These are phyloP conservation scores for Seira sanloemensis DNA, from an alignment of 2,888 invertebrate genomes.

Conservation along the genomic window DNA sequence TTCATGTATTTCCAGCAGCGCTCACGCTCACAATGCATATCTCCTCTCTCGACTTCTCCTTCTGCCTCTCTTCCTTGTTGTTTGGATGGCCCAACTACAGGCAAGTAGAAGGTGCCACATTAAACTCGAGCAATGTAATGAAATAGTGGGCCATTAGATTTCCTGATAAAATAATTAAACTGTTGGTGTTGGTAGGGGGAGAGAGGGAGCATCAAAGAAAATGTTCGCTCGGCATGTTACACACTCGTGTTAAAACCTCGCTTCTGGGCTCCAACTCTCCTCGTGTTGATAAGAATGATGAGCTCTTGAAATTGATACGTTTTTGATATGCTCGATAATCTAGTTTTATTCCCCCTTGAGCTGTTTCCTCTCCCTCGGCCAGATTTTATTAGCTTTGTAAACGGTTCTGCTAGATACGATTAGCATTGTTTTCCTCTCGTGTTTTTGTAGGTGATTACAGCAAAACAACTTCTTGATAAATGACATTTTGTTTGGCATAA, in stretches of 20 bases:
- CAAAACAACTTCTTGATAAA: neutral
- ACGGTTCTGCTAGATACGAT: too few relatives aligned
- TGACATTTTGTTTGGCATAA: too few relatives aligned
- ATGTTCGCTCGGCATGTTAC: too few relatives aligned
- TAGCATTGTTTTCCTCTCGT: too few relatives aligned
- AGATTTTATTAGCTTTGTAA: slow-evolving; percentile 38
- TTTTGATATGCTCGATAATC: slow-evolving; percentile 26
- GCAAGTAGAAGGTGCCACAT: neutral
- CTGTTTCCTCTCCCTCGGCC: neutral
- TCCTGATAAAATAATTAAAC: slow-evolving; percentile 60
- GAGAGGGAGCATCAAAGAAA: slow-evolving; percentile 3
- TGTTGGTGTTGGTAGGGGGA: slow-evolving; percentile 26
- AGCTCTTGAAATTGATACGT: slow-evolving; percentile 54
- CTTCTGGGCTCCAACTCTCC: too few relatives aligned
- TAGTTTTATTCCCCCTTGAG: neutral
- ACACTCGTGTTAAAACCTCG: too few relatives aligned
- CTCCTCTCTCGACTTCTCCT: too few relatives aligned
- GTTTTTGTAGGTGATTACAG: neutral
- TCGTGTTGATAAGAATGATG: slow-evolving; percentile 49
- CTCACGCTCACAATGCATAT: neutral
- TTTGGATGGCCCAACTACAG: too few relatives aligned
- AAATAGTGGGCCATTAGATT: slow-evolving; percentile 52
- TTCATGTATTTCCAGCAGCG: slow-evolving; percentile 10
- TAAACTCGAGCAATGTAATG: slow-evolving; percentile 28
- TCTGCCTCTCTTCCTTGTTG: too few relatives aligned